Percentiles rank a stretch among this genome's conserved stretches.
These are phyloP conservation scores for Cheumatopsyche charites DNA, from an alignment of 1,140 invertebrate genomes.

Conservation along the genomic window DNA sequence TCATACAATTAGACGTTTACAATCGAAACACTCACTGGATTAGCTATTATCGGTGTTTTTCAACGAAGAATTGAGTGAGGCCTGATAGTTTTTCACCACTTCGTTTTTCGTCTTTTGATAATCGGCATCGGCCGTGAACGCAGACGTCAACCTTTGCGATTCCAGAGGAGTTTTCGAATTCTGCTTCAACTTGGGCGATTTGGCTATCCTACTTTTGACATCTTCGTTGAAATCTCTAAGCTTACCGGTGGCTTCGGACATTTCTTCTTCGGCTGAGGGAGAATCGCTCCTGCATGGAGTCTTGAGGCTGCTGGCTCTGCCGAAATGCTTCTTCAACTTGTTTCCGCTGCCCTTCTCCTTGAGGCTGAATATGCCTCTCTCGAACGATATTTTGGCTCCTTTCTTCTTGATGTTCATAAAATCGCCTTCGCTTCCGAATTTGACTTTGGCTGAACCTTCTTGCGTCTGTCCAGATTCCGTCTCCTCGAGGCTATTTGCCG, in stretches of 20 bases:
- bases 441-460: conserved; percentile 32
- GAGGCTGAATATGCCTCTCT: conserved; percentile 38
- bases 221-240: conserved; percentile 42
- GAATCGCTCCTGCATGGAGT: conserved; percentile 24
- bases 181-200: conserved; percentile 43
- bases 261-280: neutral
- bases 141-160: conserved; percentile 32
- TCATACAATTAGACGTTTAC: no score
- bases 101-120: conserved; percentile 47
- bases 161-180: conserved; percentile 37
- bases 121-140: conserved; percentile 34
- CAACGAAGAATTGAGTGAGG: conserved; percentile 40
- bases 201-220: conserved; percentile 44
- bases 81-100: conserved; percentile 46
- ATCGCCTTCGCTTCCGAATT: conserved; percentile 45
- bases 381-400: conserved; percentile 39
- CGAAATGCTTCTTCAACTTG: conserved; percentile 34
- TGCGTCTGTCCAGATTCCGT: neutral
- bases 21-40: no score
- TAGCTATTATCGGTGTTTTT: conserved; percentile 40
- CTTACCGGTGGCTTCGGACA: conserved; percentile 25
- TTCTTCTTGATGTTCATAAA: conserved; percentile 46
- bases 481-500: conserved; percentile 13
- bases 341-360: conserved; percentile 39
- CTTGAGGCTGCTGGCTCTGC: conserved; percentile 43